Base-by-base conservation (phyloP, 1,140 invertebrate genomes). In the Hermatobates lingyangjiaoensis region DNA sequence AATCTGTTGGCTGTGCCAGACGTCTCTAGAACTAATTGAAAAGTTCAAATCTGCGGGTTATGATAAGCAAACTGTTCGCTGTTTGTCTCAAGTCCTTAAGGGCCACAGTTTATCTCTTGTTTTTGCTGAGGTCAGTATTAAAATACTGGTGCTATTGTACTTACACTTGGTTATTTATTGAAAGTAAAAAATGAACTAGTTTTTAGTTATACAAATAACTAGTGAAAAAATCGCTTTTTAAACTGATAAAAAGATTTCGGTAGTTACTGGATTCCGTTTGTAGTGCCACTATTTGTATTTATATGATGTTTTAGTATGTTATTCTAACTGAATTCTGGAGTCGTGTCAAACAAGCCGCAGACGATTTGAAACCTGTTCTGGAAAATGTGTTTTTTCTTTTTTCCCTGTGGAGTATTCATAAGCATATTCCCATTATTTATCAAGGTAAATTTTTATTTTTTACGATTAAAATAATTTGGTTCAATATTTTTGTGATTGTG, bases 31-130 rank as follows among this genome's bases (percentile, higher is more conserved):
- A 3, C 77, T 76, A 58, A 69, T 84, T 38, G 65, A 80, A 53
- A 46, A 68, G 1, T 61, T 77, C 52, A 53, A 70, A 50, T 59
- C 65, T 12, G 61, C 66, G 14, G 77, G 80, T 1, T 69, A 72
- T 12, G 74, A 80, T 61, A 65, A 71, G 23, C 90, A 92, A 59
- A 72, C 72, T 15, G 78, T 81, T 1, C 75, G 77, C 60, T 87
- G 83, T 64, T 75, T 86, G 56, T 77, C 74, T 2, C 90, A 94
- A 71, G 77, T 87, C 14, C 89, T 81, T 63, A 74, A 75, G 46
- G 84, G 83, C 50, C 71, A 76, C 57, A 79, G 74, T 14, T 66
- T 94, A 1, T 75, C 83, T 0, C 64, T 85, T 30, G 79, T 76
- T 20, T 94, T 83, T 64, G 81, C 79, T 24, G 79, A 84, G 67